phyloP scores from a whole-genome alignment of 35 echinoderm and acorn worm species.

The Heliocidaris tuberculata region DNA sequence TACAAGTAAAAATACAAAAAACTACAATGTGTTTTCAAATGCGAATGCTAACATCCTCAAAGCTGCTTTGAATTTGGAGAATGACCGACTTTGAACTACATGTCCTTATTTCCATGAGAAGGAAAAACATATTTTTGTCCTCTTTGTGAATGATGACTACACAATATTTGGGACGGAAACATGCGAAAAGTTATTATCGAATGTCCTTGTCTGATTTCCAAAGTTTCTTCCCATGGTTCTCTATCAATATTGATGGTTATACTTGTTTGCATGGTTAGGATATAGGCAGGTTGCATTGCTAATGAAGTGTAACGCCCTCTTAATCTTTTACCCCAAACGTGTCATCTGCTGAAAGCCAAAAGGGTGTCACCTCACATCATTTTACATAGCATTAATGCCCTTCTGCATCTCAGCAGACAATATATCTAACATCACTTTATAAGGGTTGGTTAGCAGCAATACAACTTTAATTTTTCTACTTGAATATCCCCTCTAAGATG shows the following conservation, averaged over 20 bases:
- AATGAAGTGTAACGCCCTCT: background rate
- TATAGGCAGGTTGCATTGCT: background rate
- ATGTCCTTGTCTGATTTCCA: background rate
- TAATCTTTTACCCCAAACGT: background rate
- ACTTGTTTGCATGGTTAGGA: background rate
- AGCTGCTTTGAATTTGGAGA: too few species aligned
- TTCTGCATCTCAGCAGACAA: background rate
- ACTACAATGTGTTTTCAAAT: background rate
- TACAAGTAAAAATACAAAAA: background rate
- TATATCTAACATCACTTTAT: background rate
- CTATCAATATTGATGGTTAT: background rate
- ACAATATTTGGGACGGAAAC: too few species aligned
- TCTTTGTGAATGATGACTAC: too few species aligned
- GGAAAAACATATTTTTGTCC: too few species aligned
- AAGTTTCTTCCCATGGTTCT: background rate
- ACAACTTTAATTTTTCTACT: background rate
- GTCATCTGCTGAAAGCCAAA: background rate
- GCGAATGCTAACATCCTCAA: background rate
- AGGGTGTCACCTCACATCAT: background rate
- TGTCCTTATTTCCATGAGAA: too few species aligned
- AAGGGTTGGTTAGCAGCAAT: background rate
- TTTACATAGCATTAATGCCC: background rate
- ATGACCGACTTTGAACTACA: too few species aligned
- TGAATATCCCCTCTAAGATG: background rate
- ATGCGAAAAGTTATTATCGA: background rate